phyloP scores from a whole-genome alignment of 2,113 vertebrate species.

The Amphilophus citrinellus region DNA sequence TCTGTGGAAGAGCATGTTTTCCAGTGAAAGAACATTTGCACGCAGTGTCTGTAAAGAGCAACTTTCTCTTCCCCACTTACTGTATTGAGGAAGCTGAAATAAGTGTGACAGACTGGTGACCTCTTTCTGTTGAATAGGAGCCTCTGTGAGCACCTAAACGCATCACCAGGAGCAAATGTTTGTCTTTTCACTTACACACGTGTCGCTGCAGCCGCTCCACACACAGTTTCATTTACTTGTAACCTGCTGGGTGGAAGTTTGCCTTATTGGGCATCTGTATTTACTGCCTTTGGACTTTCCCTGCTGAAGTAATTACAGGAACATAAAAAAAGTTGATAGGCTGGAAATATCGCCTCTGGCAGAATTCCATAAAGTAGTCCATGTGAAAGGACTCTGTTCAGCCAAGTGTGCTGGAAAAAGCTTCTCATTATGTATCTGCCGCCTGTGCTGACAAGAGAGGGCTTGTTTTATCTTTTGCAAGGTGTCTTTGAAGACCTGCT shows the following conservation, averaged over 20 bases:
- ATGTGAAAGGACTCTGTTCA: not conserved
- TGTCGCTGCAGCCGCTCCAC: fast-evolving
- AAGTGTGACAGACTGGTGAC: not conserved
- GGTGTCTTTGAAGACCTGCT: not conserved
- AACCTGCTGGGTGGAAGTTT: not conserved
- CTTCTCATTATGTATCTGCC: not conserved
- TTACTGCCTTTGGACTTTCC: constrained; percentile 25
- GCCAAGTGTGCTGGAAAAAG: not conserved
- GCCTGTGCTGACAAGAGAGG: not conserved
- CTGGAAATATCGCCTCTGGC: not conserved
- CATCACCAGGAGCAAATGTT: not conserved
- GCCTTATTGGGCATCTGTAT: not conserved
- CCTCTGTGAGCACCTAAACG: not conserved
- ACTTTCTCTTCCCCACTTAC: constrained; percentile 27
- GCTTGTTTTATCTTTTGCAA: not conserved
- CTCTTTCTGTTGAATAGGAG: not conserved
- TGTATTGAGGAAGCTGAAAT: not conserved
- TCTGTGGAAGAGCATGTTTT: not conserved
- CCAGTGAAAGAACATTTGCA: not conserved
- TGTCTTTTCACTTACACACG: not conserved
- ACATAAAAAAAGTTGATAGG: not conserved
- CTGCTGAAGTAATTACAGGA: constrained; percentile 26
- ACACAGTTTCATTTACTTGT: constrained; percentile 32
- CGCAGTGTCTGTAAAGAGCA: not conserved
- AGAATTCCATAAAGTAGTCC: not conserved